These are phyloP conservation scores for Rhizomys pruinosus DNA, from an alignment of 2,113 vertebrate species.

Conservation along the genomic window DNA sequence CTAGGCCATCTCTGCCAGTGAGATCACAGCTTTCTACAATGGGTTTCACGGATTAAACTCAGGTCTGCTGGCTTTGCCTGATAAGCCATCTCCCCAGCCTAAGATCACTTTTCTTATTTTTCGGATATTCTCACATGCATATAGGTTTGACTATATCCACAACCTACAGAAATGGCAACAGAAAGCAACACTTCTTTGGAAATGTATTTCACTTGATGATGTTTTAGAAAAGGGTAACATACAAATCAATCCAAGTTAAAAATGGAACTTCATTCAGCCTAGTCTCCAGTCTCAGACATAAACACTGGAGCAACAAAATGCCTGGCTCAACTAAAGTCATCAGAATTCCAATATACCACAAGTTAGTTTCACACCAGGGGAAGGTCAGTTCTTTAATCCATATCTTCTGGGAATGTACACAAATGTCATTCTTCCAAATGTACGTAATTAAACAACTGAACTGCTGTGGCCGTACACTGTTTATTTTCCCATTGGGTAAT, in stretches of 20 bases:
- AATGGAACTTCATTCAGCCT: slow-evolving; percentile 64
- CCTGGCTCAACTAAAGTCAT: slow-evolving; percentile 71
- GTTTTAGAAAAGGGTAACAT: slow-evolving; percentile 73
- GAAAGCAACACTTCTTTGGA: slow-evolving; percentile 73
- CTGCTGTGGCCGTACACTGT: slow-evolving; percentile 80
- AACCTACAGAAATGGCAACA: slow-evolving; percentile 66
- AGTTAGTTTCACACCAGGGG: slow-evolving; percentile 79
- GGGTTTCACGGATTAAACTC: not conserved
- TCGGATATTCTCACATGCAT: slow-evolving; percentile 70
- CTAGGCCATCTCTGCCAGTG: too few species aligned
- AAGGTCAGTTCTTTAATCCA: slow-evolving; percentile 83
- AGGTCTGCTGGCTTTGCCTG: not conserved
- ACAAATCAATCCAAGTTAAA: slow-evolving; percentile 54
- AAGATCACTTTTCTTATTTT: slow-evolving; percentile 30
- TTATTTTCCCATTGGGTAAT: slow-evolving; percentile 85
- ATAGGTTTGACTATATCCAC: slow-evolving; percentile 71
- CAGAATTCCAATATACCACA: slow-evolving; percentile 67
- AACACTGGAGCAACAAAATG: slow-evolving; percentile 75
- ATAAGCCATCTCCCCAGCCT: not conserved
- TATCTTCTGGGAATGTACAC: slow-evolving; percentile 84
- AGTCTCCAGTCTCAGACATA: slow-evolving; percentile 74
- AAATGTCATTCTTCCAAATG: slow-evolving; percentile 82
- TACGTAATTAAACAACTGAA: slow-evolving; percentile 84
- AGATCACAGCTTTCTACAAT: not conserved
- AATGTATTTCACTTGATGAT: slow-evolving; percentile 82